Evolutionary conservation across 2,113 vertebrate genomes (phyloP).

Genomic region (Oenanthe oenanthe): DNA sequence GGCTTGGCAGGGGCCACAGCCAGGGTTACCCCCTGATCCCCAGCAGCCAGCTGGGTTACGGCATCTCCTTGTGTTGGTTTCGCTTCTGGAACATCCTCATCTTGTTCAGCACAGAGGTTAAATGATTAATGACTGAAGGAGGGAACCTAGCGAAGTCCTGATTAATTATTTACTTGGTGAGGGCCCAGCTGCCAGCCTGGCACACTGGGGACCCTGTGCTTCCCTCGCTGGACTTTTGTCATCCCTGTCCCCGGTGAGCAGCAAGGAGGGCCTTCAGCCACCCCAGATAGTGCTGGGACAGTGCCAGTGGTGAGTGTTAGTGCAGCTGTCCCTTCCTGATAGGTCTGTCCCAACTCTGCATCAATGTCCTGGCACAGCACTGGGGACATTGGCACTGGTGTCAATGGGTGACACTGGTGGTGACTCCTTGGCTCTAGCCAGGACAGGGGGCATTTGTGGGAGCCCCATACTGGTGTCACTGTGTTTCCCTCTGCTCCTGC

Average conservation of each 20-base stretch:
- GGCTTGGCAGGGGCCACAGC: neutral
- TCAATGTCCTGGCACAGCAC: no score
- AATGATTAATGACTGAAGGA: neutral
- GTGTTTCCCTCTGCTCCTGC: neutral
- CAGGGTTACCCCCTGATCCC: neutral
- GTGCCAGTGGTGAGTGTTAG: neutral
- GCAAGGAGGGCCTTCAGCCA: neutral
- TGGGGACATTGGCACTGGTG: neutral
- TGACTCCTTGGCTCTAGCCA: neutral
- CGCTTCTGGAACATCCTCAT: neutral
- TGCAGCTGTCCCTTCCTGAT: neutral
- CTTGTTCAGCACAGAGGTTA: neutral
- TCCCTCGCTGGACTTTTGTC: neutral
- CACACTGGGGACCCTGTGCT: fast-evolving
- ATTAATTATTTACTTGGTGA: neutral
- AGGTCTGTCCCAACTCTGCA: neutral
- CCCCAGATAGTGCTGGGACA: neutral
- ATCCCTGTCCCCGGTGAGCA: neutral
- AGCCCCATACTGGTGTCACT: neutral
- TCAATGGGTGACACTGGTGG: neutral
- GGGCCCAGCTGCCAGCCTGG: neutral
- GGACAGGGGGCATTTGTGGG: neutral
- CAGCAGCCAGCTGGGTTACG: neutral
- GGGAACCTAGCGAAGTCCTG: neutral
- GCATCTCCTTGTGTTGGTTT: neutral